These are phyloP conservation scores for Bimastos eiseni DNA, from an alignment of 2,888 invertebrate species.

Conservation along the genomic window DNA sequence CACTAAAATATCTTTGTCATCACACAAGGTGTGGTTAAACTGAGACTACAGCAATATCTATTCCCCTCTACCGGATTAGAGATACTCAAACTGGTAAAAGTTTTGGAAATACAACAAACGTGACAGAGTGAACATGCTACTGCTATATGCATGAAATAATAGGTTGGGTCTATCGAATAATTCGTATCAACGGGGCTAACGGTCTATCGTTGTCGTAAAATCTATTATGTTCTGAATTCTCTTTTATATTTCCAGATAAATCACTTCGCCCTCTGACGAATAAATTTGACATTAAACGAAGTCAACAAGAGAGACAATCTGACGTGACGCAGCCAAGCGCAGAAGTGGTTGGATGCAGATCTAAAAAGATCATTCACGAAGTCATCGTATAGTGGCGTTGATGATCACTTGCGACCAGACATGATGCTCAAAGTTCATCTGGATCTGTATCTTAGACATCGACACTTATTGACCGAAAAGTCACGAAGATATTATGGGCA, in stretches of 20 bases:
- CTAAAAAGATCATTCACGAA: constrained; percentile 23
- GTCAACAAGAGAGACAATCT: background rate
- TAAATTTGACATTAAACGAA: background rate
- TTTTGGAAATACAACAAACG: background rate
- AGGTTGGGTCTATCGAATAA: background rate
- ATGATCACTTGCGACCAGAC: background rate
- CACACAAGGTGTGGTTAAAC: no score
- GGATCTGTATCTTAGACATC: background rate
- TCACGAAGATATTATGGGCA: background rate
- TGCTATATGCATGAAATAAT: no score
- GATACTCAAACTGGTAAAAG: background rate
- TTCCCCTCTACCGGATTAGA: background rate
- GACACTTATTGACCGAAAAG: background rate
- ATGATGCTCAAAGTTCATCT: background rate
- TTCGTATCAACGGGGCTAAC: background rate
- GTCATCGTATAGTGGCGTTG: background rate
- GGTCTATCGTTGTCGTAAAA: background rate
- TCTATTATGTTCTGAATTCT: background rate
- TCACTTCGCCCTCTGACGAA: constrained; percentile 23
- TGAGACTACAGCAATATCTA: no score
- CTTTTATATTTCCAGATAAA: background rate
- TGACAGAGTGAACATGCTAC: background rate
- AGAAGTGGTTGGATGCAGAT: background rate
- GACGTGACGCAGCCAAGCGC: background rate
- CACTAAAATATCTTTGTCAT: no score